Evolutionary conservation across 2,888 invertebrate genomes (phyloP).

Genomic region (Eilema caniola): DNA sequence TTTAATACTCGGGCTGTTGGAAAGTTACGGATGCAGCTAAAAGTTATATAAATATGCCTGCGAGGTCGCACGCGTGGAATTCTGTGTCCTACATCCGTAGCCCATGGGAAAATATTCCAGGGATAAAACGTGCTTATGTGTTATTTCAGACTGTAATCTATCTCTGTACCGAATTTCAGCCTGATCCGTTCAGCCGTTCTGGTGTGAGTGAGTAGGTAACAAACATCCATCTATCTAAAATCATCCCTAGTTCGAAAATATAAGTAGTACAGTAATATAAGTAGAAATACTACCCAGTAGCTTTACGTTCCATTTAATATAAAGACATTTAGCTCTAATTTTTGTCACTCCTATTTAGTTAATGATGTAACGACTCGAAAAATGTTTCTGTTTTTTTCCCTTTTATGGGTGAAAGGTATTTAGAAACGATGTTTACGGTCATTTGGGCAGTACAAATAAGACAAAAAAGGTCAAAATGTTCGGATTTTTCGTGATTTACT

Average conservation of each 20-base stretch:
- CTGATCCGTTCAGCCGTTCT: too few relatives aligned
- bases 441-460: constrained; percentile 52
- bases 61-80: constrained; percentile 18
- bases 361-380: neutral
- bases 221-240: too few relatives aligned
- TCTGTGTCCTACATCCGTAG: too few relatives aligned
- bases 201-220: too few relatives aligned
- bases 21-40: constrained; percentile 49
- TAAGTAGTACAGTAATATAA: too few relatives aligned
- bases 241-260: too few relatives aligned
- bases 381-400: neutral
- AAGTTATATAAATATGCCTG: constrained; percentile 29
- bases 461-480: constrained; percentile 42
- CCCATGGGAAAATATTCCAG: too few relatives aligned
- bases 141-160: too few relatives aligned
- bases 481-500: neutral
- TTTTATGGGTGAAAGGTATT: constrained; percentile 51
- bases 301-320: too few relatives aligned
- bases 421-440: constrained; percentile 46
- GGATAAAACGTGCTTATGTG: too few relatives aligned
- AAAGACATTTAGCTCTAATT: neutral
- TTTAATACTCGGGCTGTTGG: constrained; percentile 45
- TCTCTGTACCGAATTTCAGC: too few relatives aligned
- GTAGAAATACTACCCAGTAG: too few relatives aligned
- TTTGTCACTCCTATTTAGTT: neutral